phyloP scores from a whole-genome alignment of 2,113 vertebrate species.

The Coptodon rendalli region DNA sequence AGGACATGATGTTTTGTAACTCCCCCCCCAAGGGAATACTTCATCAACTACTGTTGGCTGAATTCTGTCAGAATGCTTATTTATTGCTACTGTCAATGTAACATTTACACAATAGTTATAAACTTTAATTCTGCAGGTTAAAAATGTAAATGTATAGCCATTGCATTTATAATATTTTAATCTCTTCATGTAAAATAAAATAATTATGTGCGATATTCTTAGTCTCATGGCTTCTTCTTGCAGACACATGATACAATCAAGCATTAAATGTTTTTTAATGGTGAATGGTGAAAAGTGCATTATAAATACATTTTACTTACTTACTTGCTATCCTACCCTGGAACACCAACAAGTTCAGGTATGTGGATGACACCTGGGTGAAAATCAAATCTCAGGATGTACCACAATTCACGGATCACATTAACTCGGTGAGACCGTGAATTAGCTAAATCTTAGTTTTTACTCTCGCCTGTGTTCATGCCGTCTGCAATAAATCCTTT shows the following conservation, averaged over 20 bases:
- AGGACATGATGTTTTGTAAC: neutral
- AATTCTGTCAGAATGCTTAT: neutral
- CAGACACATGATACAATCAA: neutral
- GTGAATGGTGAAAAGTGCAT: fast-evolving
- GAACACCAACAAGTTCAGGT: fast-evolving
- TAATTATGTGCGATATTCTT: neutral
- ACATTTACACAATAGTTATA: neutral
- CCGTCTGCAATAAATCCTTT: too few species aligned
- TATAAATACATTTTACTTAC: fast-evolving
- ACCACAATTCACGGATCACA: neutral
- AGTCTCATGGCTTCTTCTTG: neutral
- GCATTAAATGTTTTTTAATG: neutral
- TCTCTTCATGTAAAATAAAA: neutral
- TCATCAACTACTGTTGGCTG: neutral
- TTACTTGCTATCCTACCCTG: neutral
- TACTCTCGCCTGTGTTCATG: too few species aligned
- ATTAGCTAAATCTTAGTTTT: too few species aligned
- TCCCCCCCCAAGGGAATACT: neutral
- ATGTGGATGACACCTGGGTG: neutral
- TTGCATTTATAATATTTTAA: neutral
- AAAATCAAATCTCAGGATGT: neutral
- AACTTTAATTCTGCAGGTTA: neutral
- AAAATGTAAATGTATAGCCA: neutral
- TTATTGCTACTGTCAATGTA: neutral
- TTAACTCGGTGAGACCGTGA: neutral